Percentiles rank a stretch among this genome's conserved stretches.
Conservation (phyloP, 2,888 invertebrate species). For the Tetranychus piercei region DNA sequence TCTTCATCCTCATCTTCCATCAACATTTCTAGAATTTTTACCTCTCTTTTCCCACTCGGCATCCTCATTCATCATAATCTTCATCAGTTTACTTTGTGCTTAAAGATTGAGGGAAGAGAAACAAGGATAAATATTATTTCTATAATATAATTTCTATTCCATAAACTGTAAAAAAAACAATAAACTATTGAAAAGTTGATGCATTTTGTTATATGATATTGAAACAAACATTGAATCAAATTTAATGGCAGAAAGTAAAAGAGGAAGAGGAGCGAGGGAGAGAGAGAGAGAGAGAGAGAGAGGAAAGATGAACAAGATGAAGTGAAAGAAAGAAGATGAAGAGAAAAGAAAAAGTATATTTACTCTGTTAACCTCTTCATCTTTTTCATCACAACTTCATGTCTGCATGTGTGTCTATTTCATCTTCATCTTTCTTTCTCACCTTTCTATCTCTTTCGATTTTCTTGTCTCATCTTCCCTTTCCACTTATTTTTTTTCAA, state of each 20-base stretch:
- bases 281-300: constrained; percentile 7
- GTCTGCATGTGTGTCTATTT: neutral
- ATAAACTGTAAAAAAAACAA: too few species aligned
- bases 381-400: neutral
- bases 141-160: too few species aligned
- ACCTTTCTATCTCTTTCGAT: neutral
- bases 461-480: neutral
- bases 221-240: neutral
- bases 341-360: neutral
- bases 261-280: constrained; percentile 4
- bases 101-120: too few species aligned
- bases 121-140: too few species aligned
- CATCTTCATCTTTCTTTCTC: neutral
- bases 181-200: too few species aligned
- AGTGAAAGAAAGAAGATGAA: constrained; percentile 5
- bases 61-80: neutral
- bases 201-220: neutral
- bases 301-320: neutral
- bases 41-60: too few species aligned
- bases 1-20: neutral
- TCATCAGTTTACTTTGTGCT: neutral
- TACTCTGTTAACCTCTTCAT: neutral
- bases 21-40: neutral
- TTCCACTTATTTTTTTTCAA: too few species aligned
- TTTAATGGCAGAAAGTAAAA: neutral